Conservation (phyloP, 2,797 vertebrate genomes). For the Benthosema pterotum region DNA sequence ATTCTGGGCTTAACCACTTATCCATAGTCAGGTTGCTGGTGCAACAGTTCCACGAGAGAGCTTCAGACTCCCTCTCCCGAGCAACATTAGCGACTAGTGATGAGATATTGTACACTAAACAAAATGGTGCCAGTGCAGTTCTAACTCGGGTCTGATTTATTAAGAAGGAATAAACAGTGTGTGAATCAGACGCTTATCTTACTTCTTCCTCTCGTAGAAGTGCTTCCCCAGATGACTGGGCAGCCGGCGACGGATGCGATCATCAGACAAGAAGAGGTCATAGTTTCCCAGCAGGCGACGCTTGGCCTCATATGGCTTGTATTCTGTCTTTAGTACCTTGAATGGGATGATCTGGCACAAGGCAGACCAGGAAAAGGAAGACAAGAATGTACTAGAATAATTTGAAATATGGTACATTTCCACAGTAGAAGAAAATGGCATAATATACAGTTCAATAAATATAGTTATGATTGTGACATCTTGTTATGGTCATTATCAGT, state of each 20-base stretch:
- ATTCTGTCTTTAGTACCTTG: conserved; percentile 87
- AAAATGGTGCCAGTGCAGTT: too few species aligned
- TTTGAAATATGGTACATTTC: too few species aligned
- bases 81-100: too few species aligned
- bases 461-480: too few species aligned
- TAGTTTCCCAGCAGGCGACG: conserved; percentile 87
- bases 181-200: conserved; percentile 41
- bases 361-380: too few species aligned
- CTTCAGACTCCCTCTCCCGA: too few species aligned
- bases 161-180: background rate
- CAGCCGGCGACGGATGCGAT: conserved; percentile 85
- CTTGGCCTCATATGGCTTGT: conserved; percentile 92
- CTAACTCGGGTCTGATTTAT: background rate
- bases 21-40: too few species aligned
- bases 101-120: too few species aligned
- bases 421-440: background rate
- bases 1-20: too few species aligned
- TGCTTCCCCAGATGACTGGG: conserved; percentile 91
- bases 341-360: conserved; percentile 86
- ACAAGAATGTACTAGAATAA: too few species aligned
- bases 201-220: conserved; percentile 92
- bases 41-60: too few species aligned
- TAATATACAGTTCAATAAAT: background rate
- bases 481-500: too few species aligned
- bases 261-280: conserved; percentile 89